Conservation (phyloP, 2,888 invertebrate species). For the Eupithecia vulgata region DNA sequence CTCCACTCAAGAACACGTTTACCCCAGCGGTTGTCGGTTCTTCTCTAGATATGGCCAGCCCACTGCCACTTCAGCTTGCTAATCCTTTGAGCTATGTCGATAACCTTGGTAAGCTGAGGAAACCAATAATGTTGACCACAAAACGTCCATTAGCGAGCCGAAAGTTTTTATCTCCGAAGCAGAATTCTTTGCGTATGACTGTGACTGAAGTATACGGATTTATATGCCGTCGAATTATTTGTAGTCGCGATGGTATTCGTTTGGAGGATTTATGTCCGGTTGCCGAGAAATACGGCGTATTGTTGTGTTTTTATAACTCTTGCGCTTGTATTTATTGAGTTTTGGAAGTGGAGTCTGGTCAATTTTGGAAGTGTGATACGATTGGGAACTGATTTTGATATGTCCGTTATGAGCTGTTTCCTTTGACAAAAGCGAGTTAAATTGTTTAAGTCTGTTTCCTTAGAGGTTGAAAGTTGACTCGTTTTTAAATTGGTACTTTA, state of each 20-base stretch:
- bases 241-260: slow-evolving; percentile 49
- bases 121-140: slow-evolving; percentile 5
- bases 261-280: slow-evolving; percentile 52
- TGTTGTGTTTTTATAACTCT: slow-evolving; percentile 52
- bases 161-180: slow-evolving; percentile 46
- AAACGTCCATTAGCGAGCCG: not conserved
- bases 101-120: too few relatives aligned
- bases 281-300: slow-evolving; percentile 50
- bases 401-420: too few relatives aligned
- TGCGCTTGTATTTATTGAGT: slow-evolving; percentile 49
- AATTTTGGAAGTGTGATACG: slow-evolving; percentile 16
- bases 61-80: too few relatives aligned
- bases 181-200: slow-evolving; percentile 50
- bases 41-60: too few relatives aligned
- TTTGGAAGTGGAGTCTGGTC: slow-evolving; percentile 29
- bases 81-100: too few relatives aligned
- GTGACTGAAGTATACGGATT: slow-evolving; percentile 48
- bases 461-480: too few relatives aligned
- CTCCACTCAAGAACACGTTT: too few relatives aligned
- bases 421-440: too few relatives aligned
- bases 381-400: too few relatives aligned
- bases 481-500: too few relatives aligned
- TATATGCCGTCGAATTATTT: slow-evolving; percentile 52
- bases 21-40: too few relatives aligned
- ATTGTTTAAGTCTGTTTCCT: too few relatives aligned